phyloP scores from a whole-genome alignment of 2,888 invertebrate genomes.

The Heliconius sara region DNA sequence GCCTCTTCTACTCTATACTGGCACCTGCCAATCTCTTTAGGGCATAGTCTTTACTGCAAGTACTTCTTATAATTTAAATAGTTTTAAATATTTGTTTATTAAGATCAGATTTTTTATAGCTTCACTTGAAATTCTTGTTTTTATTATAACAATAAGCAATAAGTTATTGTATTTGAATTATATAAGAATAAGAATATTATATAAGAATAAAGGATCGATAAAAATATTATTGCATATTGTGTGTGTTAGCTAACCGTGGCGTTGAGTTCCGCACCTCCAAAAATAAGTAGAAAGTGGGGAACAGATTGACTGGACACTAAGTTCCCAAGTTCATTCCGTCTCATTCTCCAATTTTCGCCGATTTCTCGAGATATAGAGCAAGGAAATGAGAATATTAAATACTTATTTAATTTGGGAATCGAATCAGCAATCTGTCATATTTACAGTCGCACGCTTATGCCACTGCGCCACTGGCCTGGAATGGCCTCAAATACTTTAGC shows the following conservation, averaged over 20 bases:
- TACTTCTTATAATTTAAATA: constrained; percentile 5
- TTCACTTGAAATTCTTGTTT: neutral
- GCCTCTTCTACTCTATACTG: neutral
- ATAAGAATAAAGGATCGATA: neutral
- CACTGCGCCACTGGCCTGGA: neutral
- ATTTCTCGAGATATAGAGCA: neutral
- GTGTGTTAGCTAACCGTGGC: neutral
- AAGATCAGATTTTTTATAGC: neutral
- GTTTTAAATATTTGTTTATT: neutral
- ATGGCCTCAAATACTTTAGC: neutral
- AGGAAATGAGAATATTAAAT: neutral
- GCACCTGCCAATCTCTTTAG: neutral
- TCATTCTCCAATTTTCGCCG: neutral
- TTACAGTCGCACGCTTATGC: neutral
- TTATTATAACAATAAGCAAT: neutral
- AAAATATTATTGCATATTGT: neutral
- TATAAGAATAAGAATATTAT: neutral
- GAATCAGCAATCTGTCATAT: neutral
- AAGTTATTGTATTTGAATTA: neutral
- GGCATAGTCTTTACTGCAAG: too few species aligned
- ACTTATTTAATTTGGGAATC: neutral
- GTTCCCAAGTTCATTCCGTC: neutral
- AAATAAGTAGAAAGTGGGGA: neutral
- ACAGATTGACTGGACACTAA: neutral
- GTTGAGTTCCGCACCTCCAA: neutral